These are phyloP conservation scores for Mionectes olivaceus DNA, from an alignment of 2,797 vertebrate genomes.

Conservation along the genomic window DNA sequence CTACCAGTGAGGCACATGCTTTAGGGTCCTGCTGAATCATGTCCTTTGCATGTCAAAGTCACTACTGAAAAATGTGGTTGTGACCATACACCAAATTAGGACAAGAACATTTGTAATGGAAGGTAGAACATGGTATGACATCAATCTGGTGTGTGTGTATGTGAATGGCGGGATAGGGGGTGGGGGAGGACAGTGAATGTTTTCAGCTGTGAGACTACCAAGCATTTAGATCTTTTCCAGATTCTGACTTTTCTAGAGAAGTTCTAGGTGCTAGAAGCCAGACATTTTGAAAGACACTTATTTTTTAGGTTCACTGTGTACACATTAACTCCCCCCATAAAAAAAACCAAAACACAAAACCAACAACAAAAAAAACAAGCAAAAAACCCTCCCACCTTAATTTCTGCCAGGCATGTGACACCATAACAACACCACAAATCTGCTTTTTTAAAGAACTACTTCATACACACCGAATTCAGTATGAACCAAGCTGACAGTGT, in stretches of 20 bases:
- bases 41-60: not conserved
- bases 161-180: rapidly evolving
- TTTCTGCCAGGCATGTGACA: not conserved
- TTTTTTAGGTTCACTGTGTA: not conserved
- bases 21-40: constrained; percentile 24
- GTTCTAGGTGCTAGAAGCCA: not conserved
- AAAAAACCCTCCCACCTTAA: not conserved
- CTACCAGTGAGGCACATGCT: not conserved
- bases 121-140: not conserved
- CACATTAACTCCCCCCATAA: not conserved
- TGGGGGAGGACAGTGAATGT: not conserved
- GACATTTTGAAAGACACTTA: not conserved
- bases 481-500: not conserved
- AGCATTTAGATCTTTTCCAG: not conserved
- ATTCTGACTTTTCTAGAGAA: not conserved
- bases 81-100: not conserved
- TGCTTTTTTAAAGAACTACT: not conserved
- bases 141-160: not conserved
- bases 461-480: not conserved
- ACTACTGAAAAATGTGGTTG: not conserved
- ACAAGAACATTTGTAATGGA: not conserved
- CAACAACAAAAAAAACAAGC: not conserved
- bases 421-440: not conserved
- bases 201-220: not conserved
- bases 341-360: not conserved